Evolutionary conservation across 2,113 vertebrate species (phyloP).

Genomic region (Indri indri): DNA sequence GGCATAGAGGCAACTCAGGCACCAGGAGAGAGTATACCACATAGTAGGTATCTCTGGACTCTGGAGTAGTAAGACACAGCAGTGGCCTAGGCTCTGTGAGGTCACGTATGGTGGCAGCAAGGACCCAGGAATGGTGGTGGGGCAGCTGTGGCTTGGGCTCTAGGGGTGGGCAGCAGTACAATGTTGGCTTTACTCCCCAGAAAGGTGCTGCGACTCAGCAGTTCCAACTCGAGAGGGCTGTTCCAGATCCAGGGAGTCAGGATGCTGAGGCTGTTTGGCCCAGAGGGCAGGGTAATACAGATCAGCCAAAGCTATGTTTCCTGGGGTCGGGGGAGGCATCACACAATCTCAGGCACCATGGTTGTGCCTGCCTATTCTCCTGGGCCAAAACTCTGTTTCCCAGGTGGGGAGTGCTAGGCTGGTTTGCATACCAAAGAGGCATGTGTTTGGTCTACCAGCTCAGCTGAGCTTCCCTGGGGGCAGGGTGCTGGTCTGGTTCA

Average conservation of each 20-base stretch:
- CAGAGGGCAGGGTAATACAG: not conserved
- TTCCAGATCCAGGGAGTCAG: not conserved
- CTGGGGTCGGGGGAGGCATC: too few relatives aligned
- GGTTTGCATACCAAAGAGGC: not conserved
- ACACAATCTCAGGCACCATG: too few relatives aligned
- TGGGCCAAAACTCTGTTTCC: not conserved
- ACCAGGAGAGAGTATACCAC: not conserved
- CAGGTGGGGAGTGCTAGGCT: not conserved
- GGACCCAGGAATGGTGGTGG: not conserved
- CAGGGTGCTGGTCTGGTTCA: not conserved
- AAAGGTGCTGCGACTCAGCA: not conserved
- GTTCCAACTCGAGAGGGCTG: not conserved
- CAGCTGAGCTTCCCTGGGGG: not conserved
- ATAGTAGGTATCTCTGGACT: not conserved
- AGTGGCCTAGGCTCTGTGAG: not conserved
- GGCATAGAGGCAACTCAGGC: not conserved
- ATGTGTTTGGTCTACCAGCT: not conserved
- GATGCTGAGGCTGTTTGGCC: not conserved
- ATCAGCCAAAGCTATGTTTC: not conserved
- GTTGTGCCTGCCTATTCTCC: too few relatives aligned
- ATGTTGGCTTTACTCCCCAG: not conserved
- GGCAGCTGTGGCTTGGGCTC: not conserved
- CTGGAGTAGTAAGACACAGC: not conserved
- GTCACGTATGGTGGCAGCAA: not conserved
- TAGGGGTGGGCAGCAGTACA: not conserved